Evolutionary conservation across 2,797 vertebrate species (phyloP).

Genomic region (Crenichthys baileyi): DNA sequence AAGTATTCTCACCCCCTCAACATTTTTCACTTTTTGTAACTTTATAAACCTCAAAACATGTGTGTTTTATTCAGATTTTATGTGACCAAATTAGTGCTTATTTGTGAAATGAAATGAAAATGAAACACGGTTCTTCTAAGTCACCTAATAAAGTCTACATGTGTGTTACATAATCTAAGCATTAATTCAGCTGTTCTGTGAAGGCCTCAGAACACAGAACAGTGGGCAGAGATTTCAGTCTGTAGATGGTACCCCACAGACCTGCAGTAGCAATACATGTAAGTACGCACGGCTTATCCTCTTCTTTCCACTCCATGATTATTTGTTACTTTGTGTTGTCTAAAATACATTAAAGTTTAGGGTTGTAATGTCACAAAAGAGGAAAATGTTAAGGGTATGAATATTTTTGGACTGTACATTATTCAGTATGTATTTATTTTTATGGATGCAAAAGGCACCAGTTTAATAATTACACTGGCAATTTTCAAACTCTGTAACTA

Average conservation of each 20-base stretch:
- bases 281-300: not conserved
- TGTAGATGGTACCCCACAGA: too few relatives aligned
- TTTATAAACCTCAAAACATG: not conserved
- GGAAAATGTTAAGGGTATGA: not conserved
- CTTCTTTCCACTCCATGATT: not conserved
- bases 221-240: not conserved
- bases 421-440: not conserved
- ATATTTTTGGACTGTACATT: not conserved
- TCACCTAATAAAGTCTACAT: not conserved
- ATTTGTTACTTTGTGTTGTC: not conserved
- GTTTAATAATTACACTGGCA: not conserved
- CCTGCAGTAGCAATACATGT: too few relatives aligned
- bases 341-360: not conserved
- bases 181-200: not conserved
- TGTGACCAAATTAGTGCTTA: not conserved
- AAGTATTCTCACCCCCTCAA: not conserved
- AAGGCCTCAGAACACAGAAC: not conserved
- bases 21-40: not conserved
- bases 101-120: not conserved
- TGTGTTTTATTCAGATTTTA: not conserved
- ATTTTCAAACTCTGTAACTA: constrained; percentile 3
- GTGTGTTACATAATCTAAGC: not conserved
- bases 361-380: not conserved
- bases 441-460: not conserved
- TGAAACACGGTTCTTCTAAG: not conserved